Evolutionary conservation across 2,113 vertebrate species (phyloP).

Genomic region (Prinia subflava): DNA sequence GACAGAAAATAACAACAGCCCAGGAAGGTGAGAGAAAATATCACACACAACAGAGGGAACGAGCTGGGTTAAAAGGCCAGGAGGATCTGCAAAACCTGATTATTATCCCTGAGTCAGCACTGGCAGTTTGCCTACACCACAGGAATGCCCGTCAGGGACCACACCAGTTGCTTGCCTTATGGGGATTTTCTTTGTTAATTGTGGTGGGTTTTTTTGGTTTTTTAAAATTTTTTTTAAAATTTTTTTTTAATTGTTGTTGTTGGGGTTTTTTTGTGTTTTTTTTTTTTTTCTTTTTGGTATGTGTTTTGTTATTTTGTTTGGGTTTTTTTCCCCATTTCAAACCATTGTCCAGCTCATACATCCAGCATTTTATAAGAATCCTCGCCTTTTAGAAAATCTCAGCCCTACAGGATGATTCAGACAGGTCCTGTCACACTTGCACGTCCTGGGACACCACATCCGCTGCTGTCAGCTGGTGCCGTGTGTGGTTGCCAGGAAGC

Average conservation of each 20-base stretch:
- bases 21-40: neutral
- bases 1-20: neutral
- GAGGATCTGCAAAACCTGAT: neutral
- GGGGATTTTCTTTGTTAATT: neutral
- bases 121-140: neutral
- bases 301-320: no score
- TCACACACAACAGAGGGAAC: neutral
- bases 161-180: neutral
- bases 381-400: neutral
- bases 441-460: neutral
- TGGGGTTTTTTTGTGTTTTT: neutral
- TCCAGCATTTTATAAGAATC: neutral
- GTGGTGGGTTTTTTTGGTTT: no score
- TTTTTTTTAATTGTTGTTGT: no score
- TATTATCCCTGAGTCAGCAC: neutral
- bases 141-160: neutral
- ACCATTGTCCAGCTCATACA: neutral
- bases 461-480: neutral
- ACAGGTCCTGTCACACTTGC: neutral
- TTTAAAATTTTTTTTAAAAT: no score
- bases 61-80: neutral
- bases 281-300: neutral
- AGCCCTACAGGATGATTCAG: neutral
- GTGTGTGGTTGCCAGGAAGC: neutral
- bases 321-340: neutral